Percentiles rank a stretch among this genome's conserved stretches.
Conservation (phyloP, 2,888 invertebrate genomes). For the Neuroscelio doddi region DNA sequence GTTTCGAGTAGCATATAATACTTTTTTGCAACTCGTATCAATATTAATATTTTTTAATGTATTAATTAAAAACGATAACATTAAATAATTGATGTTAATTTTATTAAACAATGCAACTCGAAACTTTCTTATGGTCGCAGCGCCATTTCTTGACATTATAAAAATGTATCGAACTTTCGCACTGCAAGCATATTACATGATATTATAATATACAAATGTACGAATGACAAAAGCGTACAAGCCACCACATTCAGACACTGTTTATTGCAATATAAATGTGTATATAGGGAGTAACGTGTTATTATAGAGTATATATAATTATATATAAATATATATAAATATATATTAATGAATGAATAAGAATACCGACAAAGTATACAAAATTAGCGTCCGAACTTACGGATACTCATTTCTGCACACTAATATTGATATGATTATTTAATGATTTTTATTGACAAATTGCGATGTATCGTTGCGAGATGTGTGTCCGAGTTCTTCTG, state of each 20-base stretch:
- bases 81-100: too few relatives aligned
- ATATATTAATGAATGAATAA: slow-evolving; percentile 58
- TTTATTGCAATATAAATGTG: slow-evolving; percentile 72
- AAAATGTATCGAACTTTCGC: slow-evolving; percentile 34
- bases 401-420: slow-evolving; percentile 63
- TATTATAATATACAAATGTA: slow-evolving; percentile 11
- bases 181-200: slow-evolving; percentile 43
- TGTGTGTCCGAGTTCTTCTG: slow-evolving; percentile 63
- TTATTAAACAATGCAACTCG: neutral
- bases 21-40: too few relatives aligned
- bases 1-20: too few relatives aligned
- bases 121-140: neutral
- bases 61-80: too few relatives aligned
- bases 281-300: slow-evolving; percentile 66
- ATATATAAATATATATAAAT: too few relatives aligned
- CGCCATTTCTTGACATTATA: neutral
- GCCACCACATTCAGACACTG: slow-evolving; percentile 54
- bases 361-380: slow-evolving; percentile 57
- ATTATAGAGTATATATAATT: slow-evolving; percentile 59
- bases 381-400: slow-evolving; percentile 45
- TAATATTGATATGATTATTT: slow-evolving; percentile 6
- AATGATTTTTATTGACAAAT: slow-evolving; percentile 2
- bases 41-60: too few relatives aligned
- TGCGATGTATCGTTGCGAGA: slow-evolving; percentile 46
- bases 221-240: slow-evolving; percentile 29